Percentiles rank a stretch among this genome's conserved stretches.
phyloP scores from a whole-genome alignment of 2,797 vertebrate genomes.

The Gymnothorax javanicus region DNA sequence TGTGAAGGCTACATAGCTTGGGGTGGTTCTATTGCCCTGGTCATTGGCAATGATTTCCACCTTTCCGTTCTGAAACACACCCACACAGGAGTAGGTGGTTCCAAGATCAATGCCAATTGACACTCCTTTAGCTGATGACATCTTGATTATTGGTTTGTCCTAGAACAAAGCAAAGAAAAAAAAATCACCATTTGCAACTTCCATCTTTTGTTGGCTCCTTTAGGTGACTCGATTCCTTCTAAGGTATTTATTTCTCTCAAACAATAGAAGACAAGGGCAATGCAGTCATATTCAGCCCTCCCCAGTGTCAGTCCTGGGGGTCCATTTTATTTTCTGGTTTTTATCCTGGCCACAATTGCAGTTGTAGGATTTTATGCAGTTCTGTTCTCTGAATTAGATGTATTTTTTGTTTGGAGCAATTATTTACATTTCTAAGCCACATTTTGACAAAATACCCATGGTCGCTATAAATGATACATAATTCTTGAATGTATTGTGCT shows the following conservation, averaged over 20 bases:
- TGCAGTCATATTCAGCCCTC: not conserved
- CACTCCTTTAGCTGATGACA: conserved; percentile 29
- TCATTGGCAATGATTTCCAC: conserved; percentile 42
- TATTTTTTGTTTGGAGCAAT: no score
- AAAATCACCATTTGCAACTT: not conserved
- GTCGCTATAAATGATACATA: no score
- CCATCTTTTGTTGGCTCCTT: not conserved
- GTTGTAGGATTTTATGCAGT: no score
- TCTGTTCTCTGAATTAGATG: no score
- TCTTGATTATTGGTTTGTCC: not conserved
- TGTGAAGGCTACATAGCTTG: conserved; percentile 52
- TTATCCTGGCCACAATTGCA: no score
- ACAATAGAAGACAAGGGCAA: not conserved
- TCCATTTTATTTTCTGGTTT: no score
- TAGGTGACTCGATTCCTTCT: not conserved
- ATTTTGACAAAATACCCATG: no score
- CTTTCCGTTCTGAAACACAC: conserved; percentile 37
- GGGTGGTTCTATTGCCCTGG: conserved; percentile 39
- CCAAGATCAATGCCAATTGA: conserved; percentile 38
- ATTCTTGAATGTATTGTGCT: no score
- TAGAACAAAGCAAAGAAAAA: not conserved
- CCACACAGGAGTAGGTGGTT: conserved; percentile 39
- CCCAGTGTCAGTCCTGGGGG: no score
- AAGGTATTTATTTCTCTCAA: not conserved
- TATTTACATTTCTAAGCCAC: no score